Percentiles rank a stretch among this genome's conserved stretches.
phyloP scores from a whole-genome alignment of 2,113 vertebrate species.

The Dromiciops gliroides region DNA sequence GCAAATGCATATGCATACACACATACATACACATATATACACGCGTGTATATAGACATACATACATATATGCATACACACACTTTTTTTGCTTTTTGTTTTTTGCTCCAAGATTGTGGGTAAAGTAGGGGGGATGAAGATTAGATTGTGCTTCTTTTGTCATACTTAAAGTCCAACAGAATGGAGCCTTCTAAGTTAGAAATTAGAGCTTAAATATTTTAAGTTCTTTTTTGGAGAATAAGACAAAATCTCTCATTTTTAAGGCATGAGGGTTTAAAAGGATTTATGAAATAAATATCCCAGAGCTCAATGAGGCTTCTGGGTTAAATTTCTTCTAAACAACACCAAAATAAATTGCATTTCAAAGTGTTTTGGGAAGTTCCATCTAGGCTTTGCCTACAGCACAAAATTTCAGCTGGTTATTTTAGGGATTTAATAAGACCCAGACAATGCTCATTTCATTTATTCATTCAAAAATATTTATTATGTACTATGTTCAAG shows the following conservation, averaged over 20 bases:
- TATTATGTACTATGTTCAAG: background rate
- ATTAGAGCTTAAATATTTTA: constrained; percentile 21
- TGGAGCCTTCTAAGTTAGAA: background rate
- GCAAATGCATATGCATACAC: no score
- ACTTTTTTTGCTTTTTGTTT: no score
- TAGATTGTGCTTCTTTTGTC: background rate
- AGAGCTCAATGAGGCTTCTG: constrained; percentile 65
- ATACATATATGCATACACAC: no score
- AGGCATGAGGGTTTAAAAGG: constrained; percentile 57
- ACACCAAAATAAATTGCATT: constrained; percentile 62
- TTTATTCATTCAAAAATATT: background rate
- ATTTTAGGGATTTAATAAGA: constrained; percentile 68
- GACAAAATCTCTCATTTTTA: constrained; percentile 56
- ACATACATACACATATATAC: no score
- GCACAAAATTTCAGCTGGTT: constrained; percentile 72
- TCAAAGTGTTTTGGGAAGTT: constrained; percentile 67
- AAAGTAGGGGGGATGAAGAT: background rate
- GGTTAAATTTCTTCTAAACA: constrained; percentile 70
- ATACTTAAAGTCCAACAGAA: background rate
- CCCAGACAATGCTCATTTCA: background rate
- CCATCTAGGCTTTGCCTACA: constrained; percentile 75
- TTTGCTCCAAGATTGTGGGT: background rate
- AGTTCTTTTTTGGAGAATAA: constrained; percentile 11
- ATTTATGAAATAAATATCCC: constrained; percentile 73
- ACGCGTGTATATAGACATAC: no score